phyloP scores from a whole-genome alignment of 1,140 invertebrate species.

The Eueides isabella region DNA sequence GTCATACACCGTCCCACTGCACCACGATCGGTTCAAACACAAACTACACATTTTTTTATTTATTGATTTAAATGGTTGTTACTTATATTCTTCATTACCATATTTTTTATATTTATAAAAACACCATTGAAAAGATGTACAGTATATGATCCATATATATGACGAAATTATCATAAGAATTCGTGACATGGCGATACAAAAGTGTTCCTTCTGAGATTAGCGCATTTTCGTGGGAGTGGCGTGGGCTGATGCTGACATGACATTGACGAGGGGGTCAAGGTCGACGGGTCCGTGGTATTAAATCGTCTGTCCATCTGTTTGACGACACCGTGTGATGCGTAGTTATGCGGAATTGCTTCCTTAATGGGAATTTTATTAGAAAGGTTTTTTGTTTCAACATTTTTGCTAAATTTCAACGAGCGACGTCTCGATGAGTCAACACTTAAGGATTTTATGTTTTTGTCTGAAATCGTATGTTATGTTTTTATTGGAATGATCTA shows the following conservation, averaged over 20 bases:
- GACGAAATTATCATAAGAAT: background rate
- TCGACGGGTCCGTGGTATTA: constrained; percentile 7
- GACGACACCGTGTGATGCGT: constrained; percentile 4
- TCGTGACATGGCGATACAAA: constrained; percentile 13
- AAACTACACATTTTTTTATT: too few relatives aligned
- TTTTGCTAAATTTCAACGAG: background rate
- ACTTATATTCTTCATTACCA: too few relatives aligned
- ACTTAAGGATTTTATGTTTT: constrained; percentile 8
- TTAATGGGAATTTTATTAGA: background rate
- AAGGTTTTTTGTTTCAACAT: background rate
- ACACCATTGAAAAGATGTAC: too few relatives aligned
- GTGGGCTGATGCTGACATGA: constrained; percentile 15
- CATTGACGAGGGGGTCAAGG: constrained; percentile 26
- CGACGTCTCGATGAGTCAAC: background rate
- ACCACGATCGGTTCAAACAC: too few relatives aligned
- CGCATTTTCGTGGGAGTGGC: constrained; percentile 17
- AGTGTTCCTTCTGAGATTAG: constrained; percentile 20
- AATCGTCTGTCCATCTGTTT: constrained; percentile 13
- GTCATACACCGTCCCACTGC: too few relatives aligned
- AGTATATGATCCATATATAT: background rate
- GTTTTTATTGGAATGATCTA: background rate
- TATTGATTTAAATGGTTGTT: too few relatives aligned
- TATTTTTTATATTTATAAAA: too few relatives aligned
- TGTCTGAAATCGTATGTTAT: background rate
- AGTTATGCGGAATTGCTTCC: background rate